Base-by-base conservation (phyloP, 2,888 invertebrate species). In the Heliconius charithonia region DNA sequence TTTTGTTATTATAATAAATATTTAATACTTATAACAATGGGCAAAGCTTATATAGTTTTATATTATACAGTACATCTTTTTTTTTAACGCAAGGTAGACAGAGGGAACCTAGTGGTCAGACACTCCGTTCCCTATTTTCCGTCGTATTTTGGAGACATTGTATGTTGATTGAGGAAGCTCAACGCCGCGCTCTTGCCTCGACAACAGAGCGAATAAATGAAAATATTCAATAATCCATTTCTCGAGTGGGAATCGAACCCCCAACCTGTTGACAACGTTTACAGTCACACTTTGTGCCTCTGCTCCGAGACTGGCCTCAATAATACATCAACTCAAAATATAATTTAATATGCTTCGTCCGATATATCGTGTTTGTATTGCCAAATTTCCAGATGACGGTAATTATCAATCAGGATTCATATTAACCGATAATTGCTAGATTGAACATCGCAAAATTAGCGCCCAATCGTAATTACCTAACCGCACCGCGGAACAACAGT, bases 391-490 rank as follows among this genome's bases (percentile, higher is more conserved):
- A 62, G 66, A 71, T 75, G 56, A 25, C 65, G 25, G 66, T 62
- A 79, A 79, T 77, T 75, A 71, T 66, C 76, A 77, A 45, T 63
- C 63, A 74, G 70, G 62, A 56, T 45, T 56, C 72, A 80, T 80
- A 79, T 79, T 74, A 72, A 63, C 25, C 63, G 25, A 66, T 74
- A 69, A 81, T 75, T 72, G 27, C 69, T n/a, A 73, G 71, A 65
- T 69, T 67, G 78, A 79, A 77, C 77, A 80, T 75, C 78, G 70
- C 67, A 65, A 80, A 81, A 77, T 83, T 81, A 80, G 81, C 76
- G 41, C 70, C 37, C 74, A 79, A 69, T 77, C 67, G 75, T 82
- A 82, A 82, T 84, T 81, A 83, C 78, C 73, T 77, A 80, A 82
- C 83, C 81, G 69, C 83, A 82, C 76, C 37, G 70, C 80, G 22